Conservation (phyloP, 2,113 vertebrate genomes). For the Anguilla japonica region DNA sequence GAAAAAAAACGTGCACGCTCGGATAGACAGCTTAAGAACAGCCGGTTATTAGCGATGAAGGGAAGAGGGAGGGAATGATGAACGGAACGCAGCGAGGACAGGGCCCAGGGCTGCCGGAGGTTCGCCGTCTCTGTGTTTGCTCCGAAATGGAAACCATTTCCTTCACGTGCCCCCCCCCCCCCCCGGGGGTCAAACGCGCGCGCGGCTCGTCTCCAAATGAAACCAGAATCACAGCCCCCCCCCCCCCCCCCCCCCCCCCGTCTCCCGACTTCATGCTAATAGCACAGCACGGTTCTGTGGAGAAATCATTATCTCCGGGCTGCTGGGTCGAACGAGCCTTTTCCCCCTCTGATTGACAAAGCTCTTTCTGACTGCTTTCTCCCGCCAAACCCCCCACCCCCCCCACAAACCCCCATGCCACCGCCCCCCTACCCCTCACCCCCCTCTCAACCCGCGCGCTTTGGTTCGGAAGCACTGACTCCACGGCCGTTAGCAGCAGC, state of each 20-base stretch:
- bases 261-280: constrained; percentile 11
- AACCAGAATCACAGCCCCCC: constrained; percentile 4
- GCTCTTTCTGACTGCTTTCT: neutral
- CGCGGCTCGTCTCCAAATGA: neutral
- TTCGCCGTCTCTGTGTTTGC: constrained; percentile 34
- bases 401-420: too few species aligned
- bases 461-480: neutral
- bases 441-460: too few species aligned
- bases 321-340: neutral
- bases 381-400: neutral
- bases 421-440: too few species aligned
- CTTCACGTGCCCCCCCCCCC: constrained; percentile 28
- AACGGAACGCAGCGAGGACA: constrained; percentile 32
- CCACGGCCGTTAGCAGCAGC: neutral
- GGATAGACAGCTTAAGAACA: neutral
- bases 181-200: constrained; percentile 33
- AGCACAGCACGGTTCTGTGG: neutral
- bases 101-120: constrained; percentile 35
- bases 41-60: constrained; percentile 39
- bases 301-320: neutral
- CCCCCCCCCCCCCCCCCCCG: too few species aligned
- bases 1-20: neutral
- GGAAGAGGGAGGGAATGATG: constrained; percentile 30
- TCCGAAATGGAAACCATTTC: constrained; percentile 48
- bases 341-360: neutral